Evolutionary conservation across 2,797 vertebrate species (phyloP), one percentile per base, ranked within the genome.

Genomic region (Tinamus major): DNA sequence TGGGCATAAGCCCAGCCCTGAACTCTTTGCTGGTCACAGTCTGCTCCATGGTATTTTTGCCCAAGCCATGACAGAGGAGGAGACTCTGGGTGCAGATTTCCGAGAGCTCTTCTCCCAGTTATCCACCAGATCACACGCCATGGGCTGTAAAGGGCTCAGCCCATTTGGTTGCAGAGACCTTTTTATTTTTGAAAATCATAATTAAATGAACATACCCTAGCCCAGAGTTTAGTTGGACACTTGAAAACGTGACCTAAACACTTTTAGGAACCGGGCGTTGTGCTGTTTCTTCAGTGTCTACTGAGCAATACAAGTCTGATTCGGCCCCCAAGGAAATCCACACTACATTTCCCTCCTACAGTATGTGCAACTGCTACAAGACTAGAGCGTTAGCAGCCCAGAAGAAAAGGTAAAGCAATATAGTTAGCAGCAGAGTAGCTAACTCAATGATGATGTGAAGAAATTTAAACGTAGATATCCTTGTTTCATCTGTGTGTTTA

Each of bases 381-480:
- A 93, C 84, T 84, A 81, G 86, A 81, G 42, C 77, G 95, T 92
- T 56, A 95, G 78, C 44, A 86, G 68, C 65, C 89, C 14, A 12
- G 64, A 84, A 90, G 71, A 64, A 94, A 94, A 94, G 55, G 68
- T 93, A 94, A 94, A 58, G 79, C 81, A 95, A 58, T 82, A 23
- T 67, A 23, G 33, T 89, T 79, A 82, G 71, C 33, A 33, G 91
- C 92, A 41, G 70, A 78, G 49, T 71, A 88, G 53, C 31, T 61
- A 79, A 91, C 86, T 70, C 59, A 81, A 41, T 79, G 63, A 31
- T 31, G 16, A 76, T n/a, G 18, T n/a, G 23, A 85, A 72, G 21
- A 79, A 92, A 91, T 91, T 80, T 92, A 90, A 89, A 91, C 37
- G 31, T 46, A 64, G 27, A 11, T 82, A 59, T 21, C 74, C 89